Evolutionary conservation across 2,113 vertebrate species (phyloP).

Genomic region (Rhea americana): DNA sequence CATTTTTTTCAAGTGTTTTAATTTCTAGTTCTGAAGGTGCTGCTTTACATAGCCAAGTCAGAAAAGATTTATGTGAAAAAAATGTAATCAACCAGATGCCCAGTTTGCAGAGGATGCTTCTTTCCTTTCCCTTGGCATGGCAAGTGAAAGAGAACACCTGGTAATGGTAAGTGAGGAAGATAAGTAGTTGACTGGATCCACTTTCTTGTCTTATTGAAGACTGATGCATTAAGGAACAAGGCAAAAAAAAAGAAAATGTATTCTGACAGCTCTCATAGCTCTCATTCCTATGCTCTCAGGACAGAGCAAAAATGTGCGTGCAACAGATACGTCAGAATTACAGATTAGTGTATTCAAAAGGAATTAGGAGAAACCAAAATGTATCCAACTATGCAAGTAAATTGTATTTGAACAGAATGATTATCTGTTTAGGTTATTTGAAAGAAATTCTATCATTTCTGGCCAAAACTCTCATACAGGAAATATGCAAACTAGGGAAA

Average conservation of each 20-base stretch:
- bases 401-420: not conserved
- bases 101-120: not conserved
- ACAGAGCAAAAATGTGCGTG: accelerated
- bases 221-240: not conserved
- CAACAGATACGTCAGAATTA: not conserved
- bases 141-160: not conserved
- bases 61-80: not conserved
- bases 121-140: not conserved
- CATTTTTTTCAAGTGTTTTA: not conserved
- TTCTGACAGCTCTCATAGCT: not conserved
- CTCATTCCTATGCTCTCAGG: not conserved
- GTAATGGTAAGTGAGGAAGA: not conserved
- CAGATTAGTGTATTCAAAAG: not conserved
- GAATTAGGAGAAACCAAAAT: not conserved
- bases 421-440: not conserved
- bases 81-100: not conserved
- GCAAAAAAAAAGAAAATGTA: not conserved
- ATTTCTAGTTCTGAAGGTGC: not conserved
- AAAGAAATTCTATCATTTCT: not conserved
- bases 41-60: not conserved
- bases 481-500: not conserved
- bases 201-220: not conserved
- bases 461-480: not conserved
- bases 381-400: not conserved
- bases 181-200: not conserved